These are phyloP conservation scores for Linepithema humile DNA, from an alignment of 1,140 invertebrate species.

Conservation along the genomic window DNA sequence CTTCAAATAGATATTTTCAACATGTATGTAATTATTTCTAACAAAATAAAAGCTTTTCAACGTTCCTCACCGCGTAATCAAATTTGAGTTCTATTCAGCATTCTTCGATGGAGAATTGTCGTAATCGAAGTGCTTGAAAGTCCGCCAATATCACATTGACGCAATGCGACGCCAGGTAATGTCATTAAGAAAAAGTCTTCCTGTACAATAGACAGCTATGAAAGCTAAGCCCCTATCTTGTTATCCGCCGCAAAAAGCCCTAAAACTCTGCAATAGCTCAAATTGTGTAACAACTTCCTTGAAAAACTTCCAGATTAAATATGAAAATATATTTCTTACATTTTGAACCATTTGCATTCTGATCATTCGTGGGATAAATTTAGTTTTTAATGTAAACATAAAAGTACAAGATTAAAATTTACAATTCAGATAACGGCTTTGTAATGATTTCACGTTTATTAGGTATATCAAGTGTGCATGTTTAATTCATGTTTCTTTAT, in stretches of 20 bases:
- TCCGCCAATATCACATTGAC: conserved; percentile 40
- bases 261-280: neutral
- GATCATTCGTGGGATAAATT: neutral
- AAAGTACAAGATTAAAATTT: neutral
- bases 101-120: neutral
- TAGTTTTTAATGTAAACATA: conserved; percentile 21
- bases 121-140: conserved; percentile 32
- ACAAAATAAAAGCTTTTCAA: neutral
- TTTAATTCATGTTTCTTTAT: conserved; percentile 19
- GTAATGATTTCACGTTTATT: conserved; percentile 6
- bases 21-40: neutral
- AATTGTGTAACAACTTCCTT: neutral
- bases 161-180: conserved; percentile 48
- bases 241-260: conserved; percentile 13
- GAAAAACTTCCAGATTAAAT: neutral
- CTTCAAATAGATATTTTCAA: no score
- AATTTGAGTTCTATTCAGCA: conserved; percentile 7
- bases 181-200: conserved; percentile 30
- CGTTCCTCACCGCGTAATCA: neutral
- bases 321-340: neutral
- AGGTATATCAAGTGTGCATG: neutral
- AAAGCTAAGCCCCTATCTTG: conserved; percentile 21
- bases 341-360: neutral
- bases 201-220: conserved; percentile 11
- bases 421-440: neutral